phyloP scores from a whole-genome alignment of 2,797 vertebrate genomes.

The Amniataba percoides region DNA sequence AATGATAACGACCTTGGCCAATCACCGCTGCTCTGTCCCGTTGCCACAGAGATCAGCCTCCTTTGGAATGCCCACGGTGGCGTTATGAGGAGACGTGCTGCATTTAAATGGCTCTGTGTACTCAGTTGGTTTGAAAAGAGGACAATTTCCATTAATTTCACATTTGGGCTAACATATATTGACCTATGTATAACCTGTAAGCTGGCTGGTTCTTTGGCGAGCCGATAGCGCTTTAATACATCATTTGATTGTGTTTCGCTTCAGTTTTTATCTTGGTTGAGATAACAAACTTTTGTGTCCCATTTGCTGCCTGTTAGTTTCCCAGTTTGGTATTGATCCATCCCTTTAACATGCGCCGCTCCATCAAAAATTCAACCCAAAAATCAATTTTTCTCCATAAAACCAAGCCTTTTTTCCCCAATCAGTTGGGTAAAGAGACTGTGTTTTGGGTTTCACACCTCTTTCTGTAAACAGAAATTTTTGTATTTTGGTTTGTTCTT shows the following conservation, averaged over 20 bases:
- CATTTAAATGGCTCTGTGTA: slow-evolving; percentile 50
- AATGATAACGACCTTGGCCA: slow-evolving; percentile 75
- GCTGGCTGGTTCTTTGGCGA: not conserved
- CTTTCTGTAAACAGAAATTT: too few species aligned
- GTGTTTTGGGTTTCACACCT: too few species aligned
- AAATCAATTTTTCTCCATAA: not conserved
- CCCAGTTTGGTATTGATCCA: not conserved
- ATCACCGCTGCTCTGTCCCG: slow-evolving; percentile 50
- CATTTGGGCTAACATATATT: not conserved
- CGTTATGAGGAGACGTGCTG: slow-evolving; percentile 7
- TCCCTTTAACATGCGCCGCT: not conserved
- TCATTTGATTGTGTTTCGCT: not conserved
- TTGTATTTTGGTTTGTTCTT: too few species aligned
- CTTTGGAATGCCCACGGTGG: slow-evolving; percentile 59
- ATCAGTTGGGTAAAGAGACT: not conserved
- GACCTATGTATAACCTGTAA: not conserved
- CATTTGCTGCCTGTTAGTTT: not conserved
- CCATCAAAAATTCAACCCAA: not conserved
- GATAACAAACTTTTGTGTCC: not conserved
- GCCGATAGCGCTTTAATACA: too few species aligned
- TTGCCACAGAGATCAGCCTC: slow-evolving; percentile 62
- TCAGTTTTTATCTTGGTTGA: not conserved
- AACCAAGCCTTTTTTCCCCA: not conserved
- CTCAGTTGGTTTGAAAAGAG: slow-evolving; percentile 3
- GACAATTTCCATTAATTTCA: slow-evolving; percentile 2